Evolutionary conservation across 1,140 invertebrate species (phyloP), one percentile per base, ranked within the genome.

Genomic region (Tribolium madens): DNA sequence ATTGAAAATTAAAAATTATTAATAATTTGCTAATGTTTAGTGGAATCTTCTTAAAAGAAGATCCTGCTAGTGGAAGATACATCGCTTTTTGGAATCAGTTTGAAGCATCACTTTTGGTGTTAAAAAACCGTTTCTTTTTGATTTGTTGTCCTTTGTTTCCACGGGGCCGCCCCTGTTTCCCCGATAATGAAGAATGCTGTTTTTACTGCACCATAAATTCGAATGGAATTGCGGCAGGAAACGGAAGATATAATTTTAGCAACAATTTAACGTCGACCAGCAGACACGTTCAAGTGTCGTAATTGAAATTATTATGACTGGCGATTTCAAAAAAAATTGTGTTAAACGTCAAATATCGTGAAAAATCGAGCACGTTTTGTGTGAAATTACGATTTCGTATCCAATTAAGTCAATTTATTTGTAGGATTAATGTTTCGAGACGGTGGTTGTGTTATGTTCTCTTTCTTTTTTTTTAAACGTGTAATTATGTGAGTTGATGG

Each of bases 241-340:
- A 72, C 68, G 68, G 68, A 71, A 71, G 68, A 72, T 72, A 52
- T 52, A 72, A 72, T 72, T 72, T 72, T 72, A 21, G 47, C 21
- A 72, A 72, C 26, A 72, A 72, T 72, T 72, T 72, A 72, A 50
- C n/a, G 14, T n/a, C 47, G 15, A 26, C 47, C 70, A 33, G 12
- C 21, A 12, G 21, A 64, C 21, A 33, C 57, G 57, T 64, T 64
- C 48, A 57, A 57, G 52, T 64, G 21, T 21, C 21, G 57, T 64
- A 64, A 64, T 64, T 64, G 57, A 31, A 64, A 42, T 42, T 9
- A 18, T 31, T 50, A 50, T 64, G 57, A 64, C 21, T 64, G 57
- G 26, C 57, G 26, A 64, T 64, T 64, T 64, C n/a, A 31, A 31
- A n/a, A 14, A 9, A 64, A 64, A 13, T 31, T 18, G 6, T 31